phyloP scores from a whole-genome alignment of 2,113 vertebrate species.

The Naja naja region DNA sequence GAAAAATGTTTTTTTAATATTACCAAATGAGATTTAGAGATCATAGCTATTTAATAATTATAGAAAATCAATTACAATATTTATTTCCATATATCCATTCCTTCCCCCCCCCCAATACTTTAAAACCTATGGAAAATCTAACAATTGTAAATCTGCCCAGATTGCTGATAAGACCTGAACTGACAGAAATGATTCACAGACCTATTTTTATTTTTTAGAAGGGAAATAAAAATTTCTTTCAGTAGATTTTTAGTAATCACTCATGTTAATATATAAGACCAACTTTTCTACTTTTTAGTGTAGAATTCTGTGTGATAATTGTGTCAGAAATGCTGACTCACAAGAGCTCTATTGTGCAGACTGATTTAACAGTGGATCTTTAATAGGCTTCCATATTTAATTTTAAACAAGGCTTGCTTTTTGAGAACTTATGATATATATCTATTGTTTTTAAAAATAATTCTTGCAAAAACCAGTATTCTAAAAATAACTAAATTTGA shows the following conservation, averaged over 20 bases:
- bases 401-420: background rate
- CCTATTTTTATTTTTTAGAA: constrained; percentile 27
- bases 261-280: background rate
- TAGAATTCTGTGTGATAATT: background rate
- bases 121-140: constrained; percentile 16
- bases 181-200: constrained; percentile 3
- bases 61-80: background rate
- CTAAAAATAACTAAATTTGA: background rate
- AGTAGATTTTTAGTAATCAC: background rate
- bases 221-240: constrained; percentile 26
- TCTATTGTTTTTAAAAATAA: no score
- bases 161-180: constrained; percentile 14
- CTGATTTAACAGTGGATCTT: background rate
- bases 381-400: background rate
- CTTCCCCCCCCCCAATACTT: background rate
- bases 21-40: background rate
- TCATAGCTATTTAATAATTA: background rate
- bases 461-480: background rate
- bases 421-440: background rate
- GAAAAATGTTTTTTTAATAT: constrained; percentile 14
- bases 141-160: constrained; percentile 51
- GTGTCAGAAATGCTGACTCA: constrained; percentile 53
- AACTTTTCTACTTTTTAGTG: background rate
- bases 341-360: constrained; percentile 14
- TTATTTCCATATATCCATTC: constrained; percentile 18